Evolutionary conservation across 30 jellyfish, hydroid and myxozoan species (phyloP), one percentile per base, ranked within the genome.

Genomic region (Thelohanellus kitauei): DNA sequence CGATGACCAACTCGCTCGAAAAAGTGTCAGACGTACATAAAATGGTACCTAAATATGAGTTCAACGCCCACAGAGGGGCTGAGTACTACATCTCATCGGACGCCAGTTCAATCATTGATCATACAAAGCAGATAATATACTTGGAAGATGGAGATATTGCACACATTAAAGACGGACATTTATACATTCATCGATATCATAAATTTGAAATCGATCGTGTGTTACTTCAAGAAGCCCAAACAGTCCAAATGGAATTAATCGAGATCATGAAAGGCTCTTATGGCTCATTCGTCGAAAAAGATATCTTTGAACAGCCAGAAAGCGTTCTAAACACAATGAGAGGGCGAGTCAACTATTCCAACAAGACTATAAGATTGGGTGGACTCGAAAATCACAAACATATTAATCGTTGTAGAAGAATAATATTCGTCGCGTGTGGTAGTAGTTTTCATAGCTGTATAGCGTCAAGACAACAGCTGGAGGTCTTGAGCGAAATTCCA

Each of bases 251-350:
- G n/a, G n/a, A n/a, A n/a, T n/a, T n/a, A n/a, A n/a, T n/a, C n/a
- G n/a, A n/a, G n/a, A n/a, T n/a, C n/a, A n/a, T n/a, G n/a, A 75
- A 75, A 56, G 93, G 93, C 57, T 22, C 16, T 1, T 80, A 55
- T 58, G 50, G 83, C 20, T 40, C 98, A 2, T 80, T 80, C 23
- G 65, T 80, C 89, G 89, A 80, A 48, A 80, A 80, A 41, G 98
- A 80, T 50, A 80, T 80, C 51, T 67, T 80, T 51, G 98, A 80
- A 53, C 98, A 80, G 33, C 98, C 98, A 12, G 98, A 80, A 32
- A 57, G 86, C 21, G 57, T 58, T 14, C 51, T 38, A 52, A 80
- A 80, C 38, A 80, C 98, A 4, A 63, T 80, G 88, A 43, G 98
- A 25, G 98, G 98, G 27, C 48, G 98, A 20, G 88, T 80, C 41